Conservation (phyloP, 2,888 invertebrate species). For the Eueremaeus valkanovi region DNA sequence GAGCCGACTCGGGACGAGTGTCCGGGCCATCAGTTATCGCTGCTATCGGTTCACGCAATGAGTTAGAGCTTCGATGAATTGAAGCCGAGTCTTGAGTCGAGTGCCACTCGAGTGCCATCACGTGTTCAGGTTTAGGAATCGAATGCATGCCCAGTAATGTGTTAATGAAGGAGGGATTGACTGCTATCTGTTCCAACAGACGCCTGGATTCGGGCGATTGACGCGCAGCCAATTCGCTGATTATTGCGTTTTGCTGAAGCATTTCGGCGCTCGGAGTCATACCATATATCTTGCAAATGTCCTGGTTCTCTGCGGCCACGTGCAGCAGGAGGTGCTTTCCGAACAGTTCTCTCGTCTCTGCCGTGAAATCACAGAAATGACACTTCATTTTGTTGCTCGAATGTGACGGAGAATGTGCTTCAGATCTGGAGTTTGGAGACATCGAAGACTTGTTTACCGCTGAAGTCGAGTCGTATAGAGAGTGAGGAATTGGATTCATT, state of each 20-base stretch:
- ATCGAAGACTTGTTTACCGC: not conserved
- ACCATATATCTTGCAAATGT: slow-evolving; percentile 47
- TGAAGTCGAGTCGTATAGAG: not conserved
- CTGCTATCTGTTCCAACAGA: slow-evolving; percentile 17
- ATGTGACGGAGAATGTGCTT: not conserved
- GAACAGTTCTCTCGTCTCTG: slow-evolving; percentile 51
- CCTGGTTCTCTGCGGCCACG: slow-evolving; percentile 52
- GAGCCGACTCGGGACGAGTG: slow-evolving; percentile 7
- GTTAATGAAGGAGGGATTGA: not conserved
- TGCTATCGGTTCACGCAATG: not conserved
- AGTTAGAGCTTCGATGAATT: not conserved
- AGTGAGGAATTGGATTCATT: not conserved
- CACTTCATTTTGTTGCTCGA: slow-evolving; percentile 49
- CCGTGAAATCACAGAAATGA: slow-evolving; percentile 53
- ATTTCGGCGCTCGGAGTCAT: slow-evolving; percentile 47
- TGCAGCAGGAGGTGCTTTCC: slow-evolving; percentile 54
- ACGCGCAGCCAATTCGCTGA: slow-evolving; percentile 9
- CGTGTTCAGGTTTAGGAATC: not conserved
- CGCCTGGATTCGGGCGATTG: slow-evolving; percentile 1
- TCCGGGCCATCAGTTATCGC: not conserved
- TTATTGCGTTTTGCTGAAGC: slow-evolving; percentile 8
- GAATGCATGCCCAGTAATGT: slow-evolving; percentile 18
- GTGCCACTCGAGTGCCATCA: slow-evolving; percentile 15
- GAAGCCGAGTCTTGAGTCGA: not conserved
- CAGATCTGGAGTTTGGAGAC: not conserved